Base-by-base conservation (phyloP, 2,797 vertebrate genomes). In the Leontopithecus rosalia region DNA sequence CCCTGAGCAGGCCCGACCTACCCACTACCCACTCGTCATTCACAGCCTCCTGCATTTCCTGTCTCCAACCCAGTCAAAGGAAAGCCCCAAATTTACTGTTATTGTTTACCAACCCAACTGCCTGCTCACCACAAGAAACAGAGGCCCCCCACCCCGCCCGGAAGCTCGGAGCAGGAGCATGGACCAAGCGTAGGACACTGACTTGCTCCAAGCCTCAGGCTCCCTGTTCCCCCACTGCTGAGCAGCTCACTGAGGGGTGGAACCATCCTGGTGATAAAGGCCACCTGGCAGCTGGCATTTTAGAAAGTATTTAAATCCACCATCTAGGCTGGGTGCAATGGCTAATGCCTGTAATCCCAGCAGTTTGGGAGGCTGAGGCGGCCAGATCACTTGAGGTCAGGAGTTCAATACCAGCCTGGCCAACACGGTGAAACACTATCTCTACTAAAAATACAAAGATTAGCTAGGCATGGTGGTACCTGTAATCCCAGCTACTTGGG, bases 21-120 rank as follows among this genome's bases (percentile, higher is more conserved):
- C 61, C 61, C 15, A 7, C 61, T 67, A n/a, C 85, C 48, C 83
- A 81, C 75, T 67, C 4, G 0, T 81, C 77, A 90, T 41, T 88
- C 94, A 93, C 39, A 90, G 91, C 28, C 73, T 70, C 91, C 72
- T 0, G 2, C n/a, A 2, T 77, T 97, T 97, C 96, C 98, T 96
- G 94, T 90, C 95, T 61, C 95, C 90, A 93, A 48, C 90, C 81
- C 39, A 90, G 76, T 46, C 94, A 93, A 88, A 98, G 84, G 91
- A 96, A 97, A 96, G 33, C 80, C 91, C 94, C 94, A 64, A 80
- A 82, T 80, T 93, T 94, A 93, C 96, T 97, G 97, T 92, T 92
- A 87, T 46, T 98, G 86, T 94, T 97, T 96, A 86, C 80, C 93
- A 83, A 90, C 33, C 41, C 88, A 80, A 88, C 61, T 48, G 75